Evolutionary conservation across 2,113 vertebrate genomes (phyloP).

Genomic region (Chaenocephalus aceratus): DNA sequence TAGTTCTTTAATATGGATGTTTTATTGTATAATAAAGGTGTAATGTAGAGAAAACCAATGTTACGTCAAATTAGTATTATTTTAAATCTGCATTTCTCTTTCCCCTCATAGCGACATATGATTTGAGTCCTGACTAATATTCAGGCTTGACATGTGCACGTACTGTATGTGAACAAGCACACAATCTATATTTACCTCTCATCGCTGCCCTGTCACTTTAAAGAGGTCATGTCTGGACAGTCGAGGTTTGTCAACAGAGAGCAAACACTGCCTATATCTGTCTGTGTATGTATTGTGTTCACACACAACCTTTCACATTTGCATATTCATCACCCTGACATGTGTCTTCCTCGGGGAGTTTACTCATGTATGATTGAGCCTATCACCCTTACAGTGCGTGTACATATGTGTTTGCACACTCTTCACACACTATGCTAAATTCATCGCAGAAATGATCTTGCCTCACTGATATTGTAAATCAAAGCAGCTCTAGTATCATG

Average conservation of each 20-base stretch:
- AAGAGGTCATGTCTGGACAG: constrained; percentile 82
- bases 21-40: too few species aligned
- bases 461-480: not conserved
- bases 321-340: constrained; percentile 6
- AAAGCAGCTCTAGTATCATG: not conserved
- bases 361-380: constrained; percentile 7
- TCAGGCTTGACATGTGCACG: not conserved
- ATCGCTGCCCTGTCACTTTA: constrained; percentile 84
- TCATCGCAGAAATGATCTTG: not conserved
- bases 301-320: constrained; percentile 14
- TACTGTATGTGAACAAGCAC: not conserved
- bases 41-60: too few species aligned
- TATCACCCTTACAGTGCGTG: not conserved
- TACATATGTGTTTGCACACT: not conserved
- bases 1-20: not conserved
- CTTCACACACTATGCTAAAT: too few species aligned
- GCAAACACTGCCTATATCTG: constrained; percentile 39
- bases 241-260: constrained; percentile 86
- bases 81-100: constrained; percentile 18
- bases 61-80: not conserved
- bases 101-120: constrained; percentile 4
- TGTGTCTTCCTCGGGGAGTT: not conserved
- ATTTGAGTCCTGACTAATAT: constrained; percentile 10
- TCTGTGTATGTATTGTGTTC: constrained; percentile 1
- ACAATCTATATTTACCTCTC: constrained; percentile 83